Base-by-base conservation (phyloP, 2,888 invertebrate genomes). In the Cinara cedri region DNA sequence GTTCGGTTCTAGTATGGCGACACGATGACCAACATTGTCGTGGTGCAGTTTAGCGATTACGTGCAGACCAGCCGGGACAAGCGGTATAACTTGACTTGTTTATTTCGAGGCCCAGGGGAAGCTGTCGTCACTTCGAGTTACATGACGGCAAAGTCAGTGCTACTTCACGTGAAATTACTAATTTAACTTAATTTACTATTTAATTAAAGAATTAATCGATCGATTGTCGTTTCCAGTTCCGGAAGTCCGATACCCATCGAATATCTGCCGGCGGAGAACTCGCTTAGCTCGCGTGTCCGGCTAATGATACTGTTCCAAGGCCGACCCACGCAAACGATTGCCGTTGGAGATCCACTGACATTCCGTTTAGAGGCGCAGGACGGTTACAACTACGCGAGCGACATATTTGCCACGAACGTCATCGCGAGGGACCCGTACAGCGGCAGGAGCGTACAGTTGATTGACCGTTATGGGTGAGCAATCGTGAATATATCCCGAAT, bases 161-260 rank as follows among this genome's bases (percentile, higher is more conserved):
- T n/a, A n/a, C n/a, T n/a, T n/a, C n/a, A n/a, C n/a, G n/a, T n/a
- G n/a, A n/a, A n/a, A n/a, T n/a, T n/a, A n/a, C n/a, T n/a, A n/a
- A n/a, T n/a, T n/a, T n/a, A n/a, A n/a, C n/a, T n/a, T n/a, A n/a
- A n/a, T n/a, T n/a, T n/a, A n/a, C n/a, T n/a, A n/a, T n/a, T n/a
- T n/a, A n/a, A n/a, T n/a, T n/a, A n/a, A n/a, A n/a, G n/a, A n/a
- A n/a, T n/a, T 71, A n/a, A 19, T 10, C 19, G 19, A 4, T 55
- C 19, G 14, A 21, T 72, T 72, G 3, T 3, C 14, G 6, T n/a
- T 62, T 54, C 88, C 87, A 94, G 94, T 84, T 94, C 95, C 34
- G 95, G 95, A 83, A 94, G 95, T 84, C 96, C 96, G 0, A 95
- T 95, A 82, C 96, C 95, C 14, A 95, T 96, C 80, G 96, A 96